Evolutionary conservation across 1,140 invertebrate species (phyloP), one percentile per base, ranked within the genome.

Genomic region (Chrysoperla carnea): DNA sequence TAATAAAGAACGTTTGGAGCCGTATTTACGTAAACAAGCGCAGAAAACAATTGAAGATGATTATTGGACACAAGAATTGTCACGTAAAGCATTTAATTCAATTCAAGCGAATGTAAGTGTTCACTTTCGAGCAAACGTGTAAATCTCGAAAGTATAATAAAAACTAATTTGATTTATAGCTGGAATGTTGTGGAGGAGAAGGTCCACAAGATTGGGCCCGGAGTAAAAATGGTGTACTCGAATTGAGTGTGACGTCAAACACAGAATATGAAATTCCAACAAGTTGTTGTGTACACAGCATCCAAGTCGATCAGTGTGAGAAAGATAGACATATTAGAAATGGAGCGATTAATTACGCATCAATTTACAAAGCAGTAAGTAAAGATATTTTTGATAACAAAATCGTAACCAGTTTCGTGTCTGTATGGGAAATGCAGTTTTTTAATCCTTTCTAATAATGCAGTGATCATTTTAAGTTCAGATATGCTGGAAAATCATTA

Each of bases 151-250:
- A 14, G 13, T 37, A 8, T 14, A 37, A 37, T 12, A 37, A 37
- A 37, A 7, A 7, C 6, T n/a, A 9, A 38, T 12, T 31, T 36
- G 42, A 39, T 45, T 59, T 70, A 4, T 55, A 74, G 66, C 59
- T 84, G 15, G 58, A 72, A 45, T 85, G 81, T 52, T 85, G 81
- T 54, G 81, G 81, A 13, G 76, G 76, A 7, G 69, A 69, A 48
- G 73, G 74, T 40, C 78, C 78, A 15, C 57, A 58, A 0, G 81
- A 84, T 60, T 86, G 81, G 79, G 67, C 70, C 42, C 66, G 69
- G 5, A 78, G 73, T 46, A 23, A 23, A 23, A 23, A 23, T 23
- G 17, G 17, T 23, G 17, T 23, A 23, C 17, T 23, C 5, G 17
- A 23, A 23, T 23, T 23, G 17, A 23, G 17, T 5, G 17, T 23